These are phyloP conservation scores for Microctonus hyperodae DNA, from an alignment of 2,888 invertebrate species.

Conservation along the genomic window DNA sequence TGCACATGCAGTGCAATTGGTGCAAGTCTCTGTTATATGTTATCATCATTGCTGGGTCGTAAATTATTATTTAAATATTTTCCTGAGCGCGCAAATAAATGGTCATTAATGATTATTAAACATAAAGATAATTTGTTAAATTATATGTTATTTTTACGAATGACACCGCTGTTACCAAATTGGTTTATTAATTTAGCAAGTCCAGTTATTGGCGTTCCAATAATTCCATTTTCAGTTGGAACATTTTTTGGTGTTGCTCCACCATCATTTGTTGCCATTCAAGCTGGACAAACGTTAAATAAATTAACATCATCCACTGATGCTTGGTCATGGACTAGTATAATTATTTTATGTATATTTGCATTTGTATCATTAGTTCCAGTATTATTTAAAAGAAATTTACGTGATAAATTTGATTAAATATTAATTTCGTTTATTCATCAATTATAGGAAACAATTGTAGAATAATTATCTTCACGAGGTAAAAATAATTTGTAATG, in stretches of 20 bases:
- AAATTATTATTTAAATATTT: slow-evolving; percentile 86
- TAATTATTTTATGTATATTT: slow-evolving; percentile 78
- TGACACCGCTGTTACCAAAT: slow-evolving; percentile 97
- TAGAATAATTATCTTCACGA: no score
- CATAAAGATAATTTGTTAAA: slow-evolving; percentile 90
- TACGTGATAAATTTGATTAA: slow-evolving; percentile 81
- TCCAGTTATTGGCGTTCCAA: slow-evolving; percentile 95
- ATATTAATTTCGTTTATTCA: no score
- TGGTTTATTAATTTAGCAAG: slow-evolving; percentile 99
- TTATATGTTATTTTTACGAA: slow-evolving; percentile 95
- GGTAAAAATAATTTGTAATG: neutral
- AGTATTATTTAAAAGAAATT: slow-evolving; percentile 80
- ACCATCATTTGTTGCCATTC: slow-evolving; percentile 96
- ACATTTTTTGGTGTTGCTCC: slow-evolving; percentile 97
- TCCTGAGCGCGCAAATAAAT: slow-evolving; percentile 84
- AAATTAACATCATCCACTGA: slow-evolving; percentile 88
- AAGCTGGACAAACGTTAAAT: slow-evolving; percentile 96
- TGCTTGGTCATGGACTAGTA: slow-evolving; percentile 88
- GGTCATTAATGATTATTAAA: slow-evolving; percentile 84
- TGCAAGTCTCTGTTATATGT: slow-evolving; percentile 92
- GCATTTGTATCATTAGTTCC: slow-evolving; percentile 88
- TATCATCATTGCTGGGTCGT: slow-evolving; percentile 90
- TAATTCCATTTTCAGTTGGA: slow-evolving; percentile 90
- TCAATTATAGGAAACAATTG: no score
- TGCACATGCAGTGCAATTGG: slow-evolving; percentile 96